Conservation (phyloP, 2,113 vertebrate genomes). For the Platichthys stellatus region DNA sequence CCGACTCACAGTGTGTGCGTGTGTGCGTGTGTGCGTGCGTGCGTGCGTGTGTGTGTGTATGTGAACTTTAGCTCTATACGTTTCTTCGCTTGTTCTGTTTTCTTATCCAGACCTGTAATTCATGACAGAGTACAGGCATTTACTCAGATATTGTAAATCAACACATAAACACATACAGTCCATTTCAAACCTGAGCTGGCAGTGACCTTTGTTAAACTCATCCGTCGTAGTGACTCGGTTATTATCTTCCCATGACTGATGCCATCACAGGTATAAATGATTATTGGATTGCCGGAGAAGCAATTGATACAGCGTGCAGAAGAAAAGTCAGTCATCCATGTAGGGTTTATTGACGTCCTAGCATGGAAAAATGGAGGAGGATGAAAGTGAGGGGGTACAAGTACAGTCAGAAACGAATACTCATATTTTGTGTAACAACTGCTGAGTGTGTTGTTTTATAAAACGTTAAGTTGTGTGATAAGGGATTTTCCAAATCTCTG, state of each 20-base stretch:
- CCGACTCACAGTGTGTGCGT: neutral
- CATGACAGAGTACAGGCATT: slow-evolving; percentile 1
- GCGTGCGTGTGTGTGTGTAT: too few relatives aligned
- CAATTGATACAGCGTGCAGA: slow-evolving; percentile 16
- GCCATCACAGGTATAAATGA: slow-evolving; percentile 33
- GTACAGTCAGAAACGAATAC: neutral
- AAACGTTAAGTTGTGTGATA: slow-evolving; percentile 7
- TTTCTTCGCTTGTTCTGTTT: too few relatives aligned
- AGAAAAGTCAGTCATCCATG: slow-evolving; percentile 4
- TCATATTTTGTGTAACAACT: neutral
- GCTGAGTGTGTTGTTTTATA: neutral
- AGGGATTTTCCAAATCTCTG: slow-evolving; percentile 9
- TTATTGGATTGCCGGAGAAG: slow-evolving; percentile 38
- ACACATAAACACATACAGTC: neutral
- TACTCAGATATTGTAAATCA: slow-evolving; percentile 8
- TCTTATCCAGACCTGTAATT: slow-evolving; percentile 9
- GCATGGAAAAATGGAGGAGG: neutral
- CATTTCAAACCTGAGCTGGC: neutral
- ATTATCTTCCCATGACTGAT: slow-evolving; percentile 59
- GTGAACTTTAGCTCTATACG: too few relatives aligned
- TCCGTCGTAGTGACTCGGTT: slow-evolving; percentile 49
- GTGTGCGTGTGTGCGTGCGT: too few relatives aligned
- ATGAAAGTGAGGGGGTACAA: neutral
- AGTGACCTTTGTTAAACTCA: slow-evolving; percentile 13
- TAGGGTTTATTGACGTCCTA: slow-evolving; percentile 28